These are phyloP conservation scores for Tragelaphus strepsiceros DNA, from an alignment of 2,113 vertebrate genomes.

Conservation along the genomic window DNA sequence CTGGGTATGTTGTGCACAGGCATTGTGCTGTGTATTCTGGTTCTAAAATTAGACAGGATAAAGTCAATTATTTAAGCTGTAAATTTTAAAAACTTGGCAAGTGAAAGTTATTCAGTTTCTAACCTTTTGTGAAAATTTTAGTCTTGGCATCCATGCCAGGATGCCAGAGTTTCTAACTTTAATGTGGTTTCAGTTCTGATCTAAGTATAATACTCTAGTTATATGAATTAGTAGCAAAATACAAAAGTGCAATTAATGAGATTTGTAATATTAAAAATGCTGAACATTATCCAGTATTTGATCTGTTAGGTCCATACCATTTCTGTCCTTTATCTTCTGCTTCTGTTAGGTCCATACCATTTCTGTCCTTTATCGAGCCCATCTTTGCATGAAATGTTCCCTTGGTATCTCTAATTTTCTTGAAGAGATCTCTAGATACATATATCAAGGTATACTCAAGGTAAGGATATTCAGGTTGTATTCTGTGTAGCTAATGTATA, in stretches of 20 bases:
- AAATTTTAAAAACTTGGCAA: not conserved
- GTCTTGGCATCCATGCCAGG: not conserved
- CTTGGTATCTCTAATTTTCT: too few relatives aligned
- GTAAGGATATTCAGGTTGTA: too few relatives aligned
- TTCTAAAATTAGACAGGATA: not conserved
- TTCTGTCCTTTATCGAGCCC: too few relatives aligned
- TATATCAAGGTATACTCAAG: too few relatives aligned
- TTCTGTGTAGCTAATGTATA: too few relatives aligned
- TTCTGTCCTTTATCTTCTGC: too few relatives aligned
- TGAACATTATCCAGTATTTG: not conserved
- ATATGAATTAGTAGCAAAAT: not conserved
- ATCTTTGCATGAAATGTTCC: too few relatives aligned
- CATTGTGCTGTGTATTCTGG: not conserved
- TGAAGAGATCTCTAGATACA: too few relatives aligned
- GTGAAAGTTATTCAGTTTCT: not conserved
- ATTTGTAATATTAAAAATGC: not conserved
- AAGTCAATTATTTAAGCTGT: not conserved
- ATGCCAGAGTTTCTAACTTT: constrained; percentile 18
- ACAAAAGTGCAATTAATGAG: not conserved
- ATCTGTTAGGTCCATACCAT: not conserved
- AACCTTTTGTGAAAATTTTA: not conserved
- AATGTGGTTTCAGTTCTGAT: not conserved
- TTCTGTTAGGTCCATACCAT: too few relatives aligned
- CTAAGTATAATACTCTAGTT: not conserved
- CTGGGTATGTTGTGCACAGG: not conserved